Evolutionary conservation across 2,113 vertebrate species (phyloP).

Genomic region (Romanogobio albipinnatus): DNA sequence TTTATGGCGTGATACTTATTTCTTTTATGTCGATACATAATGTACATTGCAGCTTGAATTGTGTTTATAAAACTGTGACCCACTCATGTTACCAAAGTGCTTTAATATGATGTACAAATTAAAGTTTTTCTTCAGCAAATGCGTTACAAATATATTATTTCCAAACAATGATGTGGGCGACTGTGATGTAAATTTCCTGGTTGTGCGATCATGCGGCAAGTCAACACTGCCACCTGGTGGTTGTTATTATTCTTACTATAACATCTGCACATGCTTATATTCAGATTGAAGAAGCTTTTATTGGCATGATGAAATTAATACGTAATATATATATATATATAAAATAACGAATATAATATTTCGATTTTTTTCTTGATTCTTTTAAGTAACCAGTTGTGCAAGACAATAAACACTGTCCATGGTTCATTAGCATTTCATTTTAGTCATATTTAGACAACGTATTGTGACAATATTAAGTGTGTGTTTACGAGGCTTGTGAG

Average conservation of each 20-base stretch:
- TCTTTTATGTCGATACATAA: not conserved
- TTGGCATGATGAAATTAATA: not conserved
- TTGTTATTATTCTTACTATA: not conserved
- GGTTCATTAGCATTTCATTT: not conserved
- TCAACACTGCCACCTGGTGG: slow-evolving; percentile 22
- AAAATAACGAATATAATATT: not conserved
- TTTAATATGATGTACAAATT: not conserved
- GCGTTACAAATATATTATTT: not conserved
- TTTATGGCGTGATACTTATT: slow-evolving; percentile 20
- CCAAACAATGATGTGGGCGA: slow-evolving; percentile 8
- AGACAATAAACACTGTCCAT: not conserved
- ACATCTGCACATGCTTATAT: not conserved
- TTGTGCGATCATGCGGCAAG: not conserved
- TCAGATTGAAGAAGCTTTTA: not conserved
- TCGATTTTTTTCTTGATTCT: not conserved
- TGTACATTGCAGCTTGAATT: not conserved
- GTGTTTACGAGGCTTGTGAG: not conserved
- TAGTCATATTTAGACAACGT: not conserved
- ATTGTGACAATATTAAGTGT: not conserved
- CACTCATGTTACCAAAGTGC: not conserved
- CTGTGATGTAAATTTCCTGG: not conserved
- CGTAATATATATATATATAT: not conserved
- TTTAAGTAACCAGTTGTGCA: not conserved
- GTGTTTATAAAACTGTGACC: not conserved
- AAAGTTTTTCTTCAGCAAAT: not conserved